These are phyloP conservation scores for Actinostola sp. DNA, from an alignment of 92 coral and sea anemone species.

Conservation along the genomic window DNA sequence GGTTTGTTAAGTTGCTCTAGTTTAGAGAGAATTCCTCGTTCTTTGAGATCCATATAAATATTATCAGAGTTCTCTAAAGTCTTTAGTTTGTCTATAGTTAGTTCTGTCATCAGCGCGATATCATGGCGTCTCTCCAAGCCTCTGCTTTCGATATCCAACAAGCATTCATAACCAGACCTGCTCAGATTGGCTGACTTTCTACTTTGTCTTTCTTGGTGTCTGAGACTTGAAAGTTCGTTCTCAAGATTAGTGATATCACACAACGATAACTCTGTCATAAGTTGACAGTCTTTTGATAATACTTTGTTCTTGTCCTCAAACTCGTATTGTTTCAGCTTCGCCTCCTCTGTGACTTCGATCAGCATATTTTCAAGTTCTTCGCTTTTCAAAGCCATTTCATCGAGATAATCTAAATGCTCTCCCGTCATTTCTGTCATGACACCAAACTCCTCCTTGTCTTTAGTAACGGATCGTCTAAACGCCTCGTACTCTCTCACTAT, in stretches of 20 bases:
- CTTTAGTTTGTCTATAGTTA: conserved; percentile 67
- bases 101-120: conserved; percentile 70
- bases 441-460: conserved; percentile 31
- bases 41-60: conserved; percentile 40
- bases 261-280: conserved; percentile 51
- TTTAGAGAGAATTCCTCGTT: conserved; percentile 23
- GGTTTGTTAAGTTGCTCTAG: conserved; percentile 38
- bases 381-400: conserved; percentile 49
- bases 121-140: conserved; percentile 16
- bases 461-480: conserved; percentile 37
- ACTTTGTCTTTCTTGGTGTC: conserved; percentile 6
- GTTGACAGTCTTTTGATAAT: conserved; percentile 24
- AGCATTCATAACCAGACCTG: conserved; percentile 38
- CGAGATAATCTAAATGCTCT: conserved; percentile 63
- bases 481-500: conserved; percentile 54
- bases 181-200: conserved; percentile 18
- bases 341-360: conserved; percentile 14
- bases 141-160: conserved; percentile 26
- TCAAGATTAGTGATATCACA: conserved; percentile 42
- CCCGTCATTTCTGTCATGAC: conserved; percentile 77
- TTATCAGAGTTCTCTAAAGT: conserved; percentile 63
- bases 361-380: conserved; percentile 31
- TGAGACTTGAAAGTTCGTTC: conserved; percentile 17
- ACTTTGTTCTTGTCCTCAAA: neutral
- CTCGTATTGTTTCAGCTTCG: conserved; percentile 7